These are phyloP conservation scores for Synaphobranchus kaupii DNA, from an alignment of 2,797 vertebrate genomes.

Conservation along the genomic window DNA sequence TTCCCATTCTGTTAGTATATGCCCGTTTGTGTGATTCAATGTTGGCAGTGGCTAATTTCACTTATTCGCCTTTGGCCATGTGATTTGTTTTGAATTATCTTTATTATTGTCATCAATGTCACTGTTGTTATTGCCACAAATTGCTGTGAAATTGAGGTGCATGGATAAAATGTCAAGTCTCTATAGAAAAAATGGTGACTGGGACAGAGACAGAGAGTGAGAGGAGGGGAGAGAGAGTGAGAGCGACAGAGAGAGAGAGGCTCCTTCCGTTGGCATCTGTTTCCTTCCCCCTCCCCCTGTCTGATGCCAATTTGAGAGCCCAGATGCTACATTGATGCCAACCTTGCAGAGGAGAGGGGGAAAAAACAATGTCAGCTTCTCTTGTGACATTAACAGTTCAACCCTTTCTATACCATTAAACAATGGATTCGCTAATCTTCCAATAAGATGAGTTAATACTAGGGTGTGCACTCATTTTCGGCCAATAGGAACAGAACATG, in stretches of 20 bases:
- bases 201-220: neutral
- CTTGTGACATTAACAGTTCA: conserved; percentile 50
- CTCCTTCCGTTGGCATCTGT: conserved; percentile 6
- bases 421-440: conserved; percentile 8
- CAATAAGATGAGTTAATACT: conserved; percentile 24
- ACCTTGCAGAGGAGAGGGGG: conserved; percentile 43
- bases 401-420: conserved; percentile 54
- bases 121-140: conserved; percentile 8
- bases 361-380: conserved; percentile 56
- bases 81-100: neutral
- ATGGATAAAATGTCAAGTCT: conserved; percentile 5
- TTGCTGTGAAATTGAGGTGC: conserved; percentile 12
- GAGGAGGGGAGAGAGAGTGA: neutral
- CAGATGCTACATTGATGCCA: conserved; percentile 23
- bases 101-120: neutral
- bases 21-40: neutral
- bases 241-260: neutral
- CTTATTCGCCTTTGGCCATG: neutral
- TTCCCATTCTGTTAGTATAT: neutral
- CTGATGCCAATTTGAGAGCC: conserved; percentile 16
- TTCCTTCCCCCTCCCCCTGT: conserved; percentile 42
- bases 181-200: neutral
- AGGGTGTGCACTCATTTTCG: neutral
- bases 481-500: conserved; percentile 36
- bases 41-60: neutral